phyloP scores from a whole-genome alignment of 1,140 invertebrate genomes.

The Drosophila carrolli region DNA sequence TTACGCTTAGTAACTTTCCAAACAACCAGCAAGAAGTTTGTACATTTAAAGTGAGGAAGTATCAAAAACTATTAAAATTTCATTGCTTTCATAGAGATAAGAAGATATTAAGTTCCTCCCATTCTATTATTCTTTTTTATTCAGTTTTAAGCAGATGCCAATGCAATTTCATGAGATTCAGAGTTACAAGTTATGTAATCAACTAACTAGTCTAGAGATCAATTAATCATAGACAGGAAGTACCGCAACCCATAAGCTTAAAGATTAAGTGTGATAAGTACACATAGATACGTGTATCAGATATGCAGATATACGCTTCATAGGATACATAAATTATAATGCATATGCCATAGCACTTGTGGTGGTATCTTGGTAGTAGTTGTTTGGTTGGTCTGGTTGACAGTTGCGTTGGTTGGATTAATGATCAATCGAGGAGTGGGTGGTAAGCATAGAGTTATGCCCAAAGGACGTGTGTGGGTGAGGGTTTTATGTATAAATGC shows the following conservation, averaged over 20 bases:
- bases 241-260: constrained; percentile 79
- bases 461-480: constrained; percentile 29
- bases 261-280: constrained; percentile 64
- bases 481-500: constrained; percentile 27
- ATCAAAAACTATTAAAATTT: too few species aligned
- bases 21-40: too few species aligned
- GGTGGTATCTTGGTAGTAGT: constrained; percentile 34
- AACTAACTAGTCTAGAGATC: constrained; percentile 63
- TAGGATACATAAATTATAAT: constrained; percentile 9
- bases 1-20: too few species aligned
- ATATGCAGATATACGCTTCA: constrained; percentile 28
- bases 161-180: constrained; percentile 66
- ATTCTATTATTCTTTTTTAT: constrained; percentile 1
- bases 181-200: constrained; percentile 58
- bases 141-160: constrained; percentile 63
- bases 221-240: constrained; percentile 51
- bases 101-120: not conserved
- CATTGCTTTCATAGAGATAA: too few species aligned
- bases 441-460: constrained; percentile 58
- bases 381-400: constrained; percentile 20
- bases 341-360: constrained; percentile 36
- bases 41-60: too few species aligned
- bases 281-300: constrained; percentile 32
- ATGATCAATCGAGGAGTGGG: constrained; percentile 33
- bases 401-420: constrained; percentile 35